Base-by-base conservation (phyloP, 2,888 invertebrate species). In the Aromia moschata region DNA sequence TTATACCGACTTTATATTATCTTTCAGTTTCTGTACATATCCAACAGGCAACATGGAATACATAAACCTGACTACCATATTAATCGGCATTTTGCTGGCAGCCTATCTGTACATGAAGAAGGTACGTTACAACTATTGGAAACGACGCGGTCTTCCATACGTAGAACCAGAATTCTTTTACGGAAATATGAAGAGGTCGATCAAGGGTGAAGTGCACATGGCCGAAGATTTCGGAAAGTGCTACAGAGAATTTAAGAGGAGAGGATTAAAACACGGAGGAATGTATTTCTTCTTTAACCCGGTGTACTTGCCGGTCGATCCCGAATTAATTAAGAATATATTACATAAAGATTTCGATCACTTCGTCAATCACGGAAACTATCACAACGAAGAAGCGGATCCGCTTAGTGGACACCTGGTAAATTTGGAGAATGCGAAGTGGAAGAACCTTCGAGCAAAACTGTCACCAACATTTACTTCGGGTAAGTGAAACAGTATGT, bases 371-470 rank as follows among this genome's bases (percentile, higher is more conserved):
- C 71, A 74, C 16, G 77, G 77, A 9, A 56, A 72, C n/a, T 73
- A 73, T 31, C 58, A 64, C 11, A 72, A 78, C 44, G 75, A 76
- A 58, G 65, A 73, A 37, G 58, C 43, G 10, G 78, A 79, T 58
- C 77, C 78, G 2, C 44, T 79, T 2, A 65, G 66, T 30, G 75
- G 62, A 1, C 71, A 77, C 55, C 53, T 75, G 4, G 73, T 75
- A 55, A 61, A 56, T n/a, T 54, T 75, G 33, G 71, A 73, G 9
- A 80, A 76, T 9, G 68, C 75, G 3, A 74, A 76, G 44, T 83
- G 83, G 83, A 81, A 76, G 60, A 72, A 72, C 16, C 61, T 82
- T 20, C 68, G 83, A 40, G 64, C 74, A 0, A 79, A 81, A 52
- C 54, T 83, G 17, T 78, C 81, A 1, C 70, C 71, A 11, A 64